These are phyloP conservation scores for Allolobophora icterica DNA, from an alignment of 2,888 invertebrate species.

Conservation along the genomic window DNA sequence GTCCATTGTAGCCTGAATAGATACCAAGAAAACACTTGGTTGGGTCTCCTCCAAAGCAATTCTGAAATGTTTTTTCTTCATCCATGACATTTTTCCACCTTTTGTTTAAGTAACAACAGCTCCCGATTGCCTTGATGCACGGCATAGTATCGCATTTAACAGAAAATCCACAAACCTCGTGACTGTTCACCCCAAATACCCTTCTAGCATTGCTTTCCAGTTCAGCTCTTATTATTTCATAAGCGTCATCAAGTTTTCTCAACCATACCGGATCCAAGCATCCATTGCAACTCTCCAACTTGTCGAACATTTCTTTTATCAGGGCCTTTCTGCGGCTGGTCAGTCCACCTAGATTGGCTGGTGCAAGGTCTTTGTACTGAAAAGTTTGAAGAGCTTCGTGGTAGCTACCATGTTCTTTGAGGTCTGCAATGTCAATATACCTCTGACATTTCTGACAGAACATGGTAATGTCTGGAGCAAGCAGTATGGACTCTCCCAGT, in stretches of 20 bases:
- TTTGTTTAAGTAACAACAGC: slow-evolving; percentile 54
- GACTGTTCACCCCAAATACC: slow-evolving; percentile 52
- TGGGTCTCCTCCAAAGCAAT: slow-evolving; percentile 59
- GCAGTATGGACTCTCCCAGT: slow-evolving; percentile 6
- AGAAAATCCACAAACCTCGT: slow-evolving; percentile 53
- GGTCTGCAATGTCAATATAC: slow-evolving; percentile 52
- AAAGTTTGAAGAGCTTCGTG: slow-evolving; percentile 54
- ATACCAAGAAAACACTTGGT: slow-evolving; percentile 59
- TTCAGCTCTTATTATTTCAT: slow-evolving; percentile 58
- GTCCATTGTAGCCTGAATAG: slow-evolving; percentile 62
- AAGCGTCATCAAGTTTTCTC: slow-evolving; percentile 56
- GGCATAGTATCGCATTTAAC: slow-evolving; percentile 54
- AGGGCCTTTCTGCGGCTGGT: slow-evolving; percentile 54
- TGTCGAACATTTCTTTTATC: slow-evolving; percentile 50
- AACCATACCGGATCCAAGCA: slow-evolving; percentile 48
- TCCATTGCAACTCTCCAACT: slow-evolving; percentile 47
- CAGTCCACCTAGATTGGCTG: slow-evolving; percentile 52
- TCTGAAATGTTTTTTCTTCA: slow-evolving; percentile 60
- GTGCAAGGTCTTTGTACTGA: slow-evolving; percentile 45
- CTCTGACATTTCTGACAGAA: slow-evolving; percentile 56
- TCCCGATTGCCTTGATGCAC: slow-evolving; percentile 50
- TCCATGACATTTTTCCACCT: slow-evolving; percentile 62
- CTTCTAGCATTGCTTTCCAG: slow-evolving; percentile 56
- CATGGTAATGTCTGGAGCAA: slow-evolving; percentile 43
- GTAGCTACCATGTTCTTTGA: slow-evolving; percentile 56